These are phyloP conservation scores for Cydia pomonella DNA, from an alignment of 1,140 invertebrate species.

Conservation along the genomic window DNA sequence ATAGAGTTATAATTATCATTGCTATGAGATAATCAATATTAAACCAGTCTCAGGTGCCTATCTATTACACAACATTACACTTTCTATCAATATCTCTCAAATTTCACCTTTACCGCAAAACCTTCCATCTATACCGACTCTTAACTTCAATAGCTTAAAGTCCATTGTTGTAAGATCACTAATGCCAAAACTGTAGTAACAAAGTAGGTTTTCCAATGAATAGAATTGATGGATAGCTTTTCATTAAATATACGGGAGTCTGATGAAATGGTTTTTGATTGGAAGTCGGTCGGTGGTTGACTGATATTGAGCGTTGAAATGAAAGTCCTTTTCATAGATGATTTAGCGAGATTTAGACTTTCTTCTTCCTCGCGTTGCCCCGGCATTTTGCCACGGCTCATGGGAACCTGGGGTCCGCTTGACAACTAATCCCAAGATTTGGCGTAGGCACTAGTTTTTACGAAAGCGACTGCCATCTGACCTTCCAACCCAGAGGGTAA, in stretches of 20 bases:
- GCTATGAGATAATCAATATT: too few species aligned
- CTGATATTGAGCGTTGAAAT: not conserved
- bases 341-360: not conserved
- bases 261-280: conserved; percentile 22
- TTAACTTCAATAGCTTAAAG: not conserved
- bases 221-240: conserved; percentile 18
- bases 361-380: too few species aligned
- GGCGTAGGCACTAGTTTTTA: too few species aligned
- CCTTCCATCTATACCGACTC: not conserved
- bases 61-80: not conserved
- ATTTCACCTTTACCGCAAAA: not conserved
- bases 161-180: not conserved
- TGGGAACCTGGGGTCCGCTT: too few species aligned
- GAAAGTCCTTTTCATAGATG: not conserved
- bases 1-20: too few species aligned
- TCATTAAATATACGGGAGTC: conserved; percentile 17
- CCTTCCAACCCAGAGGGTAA: too few species aligned
- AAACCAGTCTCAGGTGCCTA: not conserved
- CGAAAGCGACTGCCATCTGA: too few species aligned
- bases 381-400: too few species aligned
- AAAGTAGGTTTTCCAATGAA: conserved; percentile 4
- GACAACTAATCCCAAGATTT: too few species aligned
- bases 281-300: not conserved
- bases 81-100: not conserved
- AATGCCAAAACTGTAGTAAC: not conserved